phyloP scores from a whole-genome alignment of 2,888 invertebrate genomes.

The Drosophila stalkeri region DNA sequence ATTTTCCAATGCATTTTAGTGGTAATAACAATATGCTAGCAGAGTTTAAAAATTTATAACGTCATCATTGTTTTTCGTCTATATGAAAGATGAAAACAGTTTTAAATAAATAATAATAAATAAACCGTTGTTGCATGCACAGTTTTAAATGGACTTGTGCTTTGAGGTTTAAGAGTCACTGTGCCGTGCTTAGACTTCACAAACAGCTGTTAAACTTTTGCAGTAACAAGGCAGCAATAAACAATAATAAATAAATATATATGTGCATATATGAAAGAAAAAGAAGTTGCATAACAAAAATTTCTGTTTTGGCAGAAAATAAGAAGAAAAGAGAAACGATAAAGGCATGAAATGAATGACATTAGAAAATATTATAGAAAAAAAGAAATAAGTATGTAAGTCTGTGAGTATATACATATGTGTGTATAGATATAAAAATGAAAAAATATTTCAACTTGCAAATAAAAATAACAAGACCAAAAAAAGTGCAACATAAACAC shows the following conservation, averaged over 20 bases:
- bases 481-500: constrained; percentile 44
- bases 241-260: constrained; percentile 17
- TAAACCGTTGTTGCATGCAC: background rate
- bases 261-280: constrained; percentile 5
- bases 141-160: constrained; percentile 1
- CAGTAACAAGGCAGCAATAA: constrained; percentile 22
- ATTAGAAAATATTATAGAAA: constrained; percentile 44
- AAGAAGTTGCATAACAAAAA: constrained; percentile 54
- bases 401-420: constrained; percentile 1
- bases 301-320: constrained; percentile 3
- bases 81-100: background rate
- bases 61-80: too few relatives aligned
- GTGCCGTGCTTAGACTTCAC: constrained; percentile 8
- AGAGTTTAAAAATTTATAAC: too few relatives aligned
- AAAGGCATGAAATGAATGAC: constrained; percentile 23
- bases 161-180: constrained; percentile 24
- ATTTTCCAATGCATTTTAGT: background rate
- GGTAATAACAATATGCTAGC: too few relatives aligned
- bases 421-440: constrained; percentile 28
- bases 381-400: constrained; percentile 30
- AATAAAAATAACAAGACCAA: constrained; percentile 37
- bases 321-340: constrained; percentile 26
- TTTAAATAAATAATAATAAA: too few relatives aligned
- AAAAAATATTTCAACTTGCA: constrained; percentile 62
- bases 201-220: constrained; percentile 31